phyloP scores from a whole-genome alignment of 2,113 vertebrate genomes.

The Notarius lentiginosus region DNA sequence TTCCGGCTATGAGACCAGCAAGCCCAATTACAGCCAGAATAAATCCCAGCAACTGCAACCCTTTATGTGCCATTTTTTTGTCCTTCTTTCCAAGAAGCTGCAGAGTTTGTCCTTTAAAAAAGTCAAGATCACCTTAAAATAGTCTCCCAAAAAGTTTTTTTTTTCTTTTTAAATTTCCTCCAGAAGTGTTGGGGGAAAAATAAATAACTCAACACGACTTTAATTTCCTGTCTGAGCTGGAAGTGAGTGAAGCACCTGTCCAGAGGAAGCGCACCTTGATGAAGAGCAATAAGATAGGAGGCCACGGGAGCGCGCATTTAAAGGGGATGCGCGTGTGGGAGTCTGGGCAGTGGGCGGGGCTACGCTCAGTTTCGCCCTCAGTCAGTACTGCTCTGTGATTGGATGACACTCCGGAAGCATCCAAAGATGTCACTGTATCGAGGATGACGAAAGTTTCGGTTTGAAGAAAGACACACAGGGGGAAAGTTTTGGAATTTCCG shows the following conservation, averaged over 20 bases:
- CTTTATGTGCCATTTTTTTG: conserved; percentile 79
- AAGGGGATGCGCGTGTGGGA: background rate
- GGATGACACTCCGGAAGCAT: background rate
- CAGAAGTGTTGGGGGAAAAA: background rate
- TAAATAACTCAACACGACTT: too few relatives aligned
- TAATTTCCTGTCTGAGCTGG: background rate
- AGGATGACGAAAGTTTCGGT: conserved; percentile 12
- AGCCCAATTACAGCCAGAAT: conserved; percentile 74
- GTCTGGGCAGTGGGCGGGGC: conserved; percentile 51
- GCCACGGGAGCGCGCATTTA: conserved; percentile 19
- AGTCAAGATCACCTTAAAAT: background rate
- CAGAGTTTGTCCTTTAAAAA: background rate
- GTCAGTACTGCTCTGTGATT: background rate
- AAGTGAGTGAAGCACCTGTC: conserved; percentile 63
- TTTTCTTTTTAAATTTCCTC: background rate
- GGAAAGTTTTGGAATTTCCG: background rate
- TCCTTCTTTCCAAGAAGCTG: background rate
- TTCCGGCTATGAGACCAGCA: conserved; percentile 77
- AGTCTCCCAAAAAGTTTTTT: background rate
- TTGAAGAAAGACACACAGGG: background rate
- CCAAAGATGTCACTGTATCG: conserved; percentile 12
- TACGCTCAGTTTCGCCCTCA: conserved; percentile 66
- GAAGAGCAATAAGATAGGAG: conserved; percentile 7
- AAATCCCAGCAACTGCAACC: conserved; percentile 86
- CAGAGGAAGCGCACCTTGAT: conserved; percentile 63